Base-by-base conservation (phyloP, 1,140 invertebrate species). In the Leptinotarsa defecta region DNA sequence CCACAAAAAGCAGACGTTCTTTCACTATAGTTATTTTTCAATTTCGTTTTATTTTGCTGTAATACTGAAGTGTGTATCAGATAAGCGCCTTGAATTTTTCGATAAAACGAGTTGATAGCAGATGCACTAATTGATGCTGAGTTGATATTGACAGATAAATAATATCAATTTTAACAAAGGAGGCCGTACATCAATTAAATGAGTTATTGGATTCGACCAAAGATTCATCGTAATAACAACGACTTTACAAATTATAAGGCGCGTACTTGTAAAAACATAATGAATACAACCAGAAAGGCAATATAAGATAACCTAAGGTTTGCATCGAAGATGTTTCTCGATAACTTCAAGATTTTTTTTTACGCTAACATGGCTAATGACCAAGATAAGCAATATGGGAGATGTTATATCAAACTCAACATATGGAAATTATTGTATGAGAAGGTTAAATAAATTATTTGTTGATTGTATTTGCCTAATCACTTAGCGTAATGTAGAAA, bases 71-170 rank as follows among this genome's bases (percentile, higher is more conserved):
- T 57, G 34, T 57, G 52, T 57, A 57, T 57, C 52, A 17, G 52
- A 57, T 57, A 57, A 57, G 15, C 13, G 1, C n/a, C 52, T 57
- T 19, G 52, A 19, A 57, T 57, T 57, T 57, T 57, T 57, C 13
- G 52, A 57, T 57, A 19, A 57, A 57, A 57, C 52, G 52, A 19
- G 15, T 57, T 57, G 52, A 57, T 57, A 57, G n/a, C 52, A 19
- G 52, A 43, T 43, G 52, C 52, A 24, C 19, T 67, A 67, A 67
- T 67, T 67, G 64, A 67, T 67, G 64, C 64, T 67, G 64, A 67
- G 22, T 67, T 67, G 64, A 67, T 67, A 22, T 22, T 67, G 64
- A 67, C 64, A 67, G 27, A 67, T 22, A 67, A 67, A 34, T 67
- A 22, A 67, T 24, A 57, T 57, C 52, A 19, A 57, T 57, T 57